A percentile compares a stretch with the other conserved stretches of the same genome.
These are phyloP conservation scores for Poeciliopsis presidionis DNA, from an alignment of 2,797 vertebrate species.

Conservation along the genomic window DNA sequence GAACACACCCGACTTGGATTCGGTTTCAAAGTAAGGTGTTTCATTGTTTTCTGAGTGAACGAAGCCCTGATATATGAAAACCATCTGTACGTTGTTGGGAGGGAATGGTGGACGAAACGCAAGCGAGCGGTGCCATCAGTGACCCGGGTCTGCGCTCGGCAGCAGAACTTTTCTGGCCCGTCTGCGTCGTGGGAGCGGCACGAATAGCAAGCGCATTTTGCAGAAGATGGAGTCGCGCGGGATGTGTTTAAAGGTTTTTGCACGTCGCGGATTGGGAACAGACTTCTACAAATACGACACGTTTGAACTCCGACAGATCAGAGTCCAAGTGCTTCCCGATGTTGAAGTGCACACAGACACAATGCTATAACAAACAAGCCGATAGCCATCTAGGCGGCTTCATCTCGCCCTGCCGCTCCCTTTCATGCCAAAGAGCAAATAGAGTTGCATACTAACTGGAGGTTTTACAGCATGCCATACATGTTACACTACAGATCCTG, in stretches of 20 bases:
- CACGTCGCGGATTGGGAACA: constrained; percentile 20
- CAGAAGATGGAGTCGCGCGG: background rate
- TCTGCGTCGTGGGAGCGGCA: background rate
- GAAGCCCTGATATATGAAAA: background rate
- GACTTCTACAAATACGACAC: constrained; percentile 10
- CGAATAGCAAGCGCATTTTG: background rate
- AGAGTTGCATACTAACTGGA: constrained; percentile 47
- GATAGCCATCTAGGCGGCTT: constrained; percentile 31
- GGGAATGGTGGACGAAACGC: background rate
- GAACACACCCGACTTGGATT: background rate
- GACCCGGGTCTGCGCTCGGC: background rate
- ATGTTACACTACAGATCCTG: constrained; percentile 34
- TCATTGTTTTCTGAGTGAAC: background rate
- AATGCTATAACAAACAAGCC: constrained; percentile 20
- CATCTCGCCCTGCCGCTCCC: background rate
- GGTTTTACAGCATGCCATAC: constrained; percentile 41
- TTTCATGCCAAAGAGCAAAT: constrained; percentile 37
- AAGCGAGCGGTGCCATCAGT: background rate
- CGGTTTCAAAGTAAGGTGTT: background rate
- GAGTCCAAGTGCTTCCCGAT: constrained; percentile 11
- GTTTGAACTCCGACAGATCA: constrained; percentile 31
- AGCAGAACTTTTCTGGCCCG: constrained; percentile 5
- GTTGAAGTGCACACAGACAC: constrained; percentile 18
- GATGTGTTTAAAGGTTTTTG: constrained; percentile 51
- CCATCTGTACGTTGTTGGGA: background rate